Percentiles rank a stretch among this genome's conserved stretches.
Conservation (phyloP, 2,888 invertebrate genomes). For the Spodoptera exigua region DNA sequence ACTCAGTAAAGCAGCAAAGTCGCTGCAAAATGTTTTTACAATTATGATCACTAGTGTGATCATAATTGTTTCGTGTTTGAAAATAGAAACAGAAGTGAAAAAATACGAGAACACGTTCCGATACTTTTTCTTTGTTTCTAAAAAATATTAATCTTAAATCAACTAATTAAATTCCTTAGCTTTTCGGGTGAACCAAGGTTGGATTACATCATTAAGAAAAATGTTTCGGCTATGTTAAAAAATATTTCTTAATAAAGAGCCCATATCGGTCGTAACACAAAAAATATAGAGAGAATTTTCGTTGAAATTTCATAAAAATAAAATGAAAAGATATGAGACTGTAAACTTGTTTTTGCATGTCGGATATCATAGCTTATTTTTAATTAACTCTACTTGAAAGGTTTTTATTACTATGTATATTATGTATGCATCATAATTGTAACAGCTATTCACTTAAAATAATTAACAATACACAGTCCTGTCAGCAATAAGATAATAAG, state of each 20-base stretch:
- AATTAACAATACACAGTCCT: too few species aligned
- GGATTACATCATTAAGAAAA: constrained; percentile 57
- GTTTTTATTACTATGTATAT: not conserved
- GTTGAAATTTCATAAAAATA: constrained; percentile 25
- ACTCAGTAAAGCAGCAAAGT: too few species aligned
- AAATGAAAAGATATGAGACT: constrained; percentile 31
- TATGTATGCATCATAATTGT: too few species aligned
- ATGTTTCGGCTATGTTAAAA: constrained; percentile 45
- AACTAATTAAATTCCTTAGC: constrained; percentile 54
- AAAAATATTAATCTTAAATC: constrained; percentile 31
- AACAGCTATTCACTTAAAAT: too few species aligned
- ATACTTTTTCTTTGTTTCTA: constrained; percentile 17
- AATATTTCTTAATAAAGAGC: constrained; percentile 47
- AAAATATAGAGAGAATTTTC: constrained; percentile 40
- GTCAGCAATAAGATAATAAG: too few species aligned
- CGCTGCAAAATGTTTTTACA: too few species aligned
- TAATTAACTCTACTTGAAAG: constrained; percentile 10
- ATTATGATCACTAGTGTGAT: too few species aligned
- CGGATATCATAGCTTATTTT: constrained; percentile 14
- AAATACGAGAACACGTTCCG: constrained; percentile 12
- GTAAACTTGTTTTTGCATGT: constrained; percentile 15
- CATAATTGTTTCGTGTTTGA: too few species aligned
- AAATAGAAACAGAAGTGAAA: constrained; percentile 9
- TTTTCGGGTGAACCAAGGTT: constrained; percentile 45
- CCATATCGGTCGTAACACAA: constrained; percentile 40